These are phyloP conservation scores for Drosophila picticornis DNA, from an alignment of 2,888 invertebrate species.

Conservation along the genomic window DNA sequence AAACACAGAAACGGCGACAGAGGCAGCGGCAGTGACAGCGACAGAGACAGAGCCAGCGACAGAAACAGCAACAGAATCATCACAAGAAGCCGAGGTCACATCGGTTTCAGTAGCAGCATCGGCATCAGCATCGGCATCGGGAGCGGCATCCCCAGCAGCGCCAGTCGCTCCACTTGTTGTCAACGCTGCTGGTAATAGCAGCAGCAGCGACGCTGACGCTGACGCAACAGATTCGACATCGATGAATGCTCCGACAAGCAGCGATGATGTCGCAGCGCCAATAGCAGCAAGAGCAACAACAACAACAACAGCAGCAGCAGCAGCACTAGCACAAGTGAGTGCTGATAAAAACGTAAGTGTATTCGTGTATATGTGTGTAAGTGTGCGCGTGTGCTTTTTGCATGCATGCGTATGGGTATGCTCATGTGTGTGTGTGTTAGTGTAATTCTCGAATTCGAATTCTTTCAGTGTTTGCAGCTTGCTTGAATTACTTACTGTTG, in stretches of 20 bases:
- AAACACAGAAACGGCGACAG: slow-evolving; percentile 15
- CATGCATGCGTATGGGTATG: slow-evolving; percentile 4
- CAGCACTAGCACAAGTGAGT: slow-evolving; percentile 31
- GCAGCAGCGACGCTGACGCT: slow-evolving; percentile 44
- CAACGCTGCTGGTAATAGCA: slow-evolving; percentile 47
- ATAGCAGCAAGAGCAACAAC: slow-evolving; percentile 32
- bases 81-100: slow-evolving; percentile 27
- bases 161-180: slow-evolving; percentile 72
- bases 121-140: slow-evolving; percentile 23
- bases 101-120: slow-evolving; percentile 23
- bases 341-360: slow-evolving; percentile 77
- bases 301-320: slow-evolving; percentile 24
- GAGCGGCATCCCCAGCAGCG: slow-evolving; percentile 36
- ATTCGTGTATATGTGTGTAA: slow-evolving; percentile 26
- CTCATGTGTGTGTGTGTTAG: slow-evolving; percentile 6
- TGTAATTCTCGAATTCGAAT: slow-evolving; percentile 38
- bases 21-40: slow-evolving; percentile 1
- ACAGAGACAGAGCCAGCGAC: slow-evolving; percentile 16
- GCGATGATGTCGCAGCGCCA: slow-evolving; percentile 41
- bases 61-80: slow-evolving; percentile 16
- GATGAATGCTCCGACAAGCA: slow-evolving; percentile 38
- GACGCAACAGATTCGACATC: slow-evolving; percentile 67
- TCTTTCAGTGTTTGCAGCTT: slow-evolving; percentile 36
- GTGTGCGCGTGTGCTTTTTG: slow-evolving; percentile 18
- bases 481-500: slow-evolving; percentile 47